A percentile compares a stretch with the other conserved stretches of the same genome.
Conservation (phyloP, 2,113 vertebrate genomes). For the Hiodon alosoides region DNA sequence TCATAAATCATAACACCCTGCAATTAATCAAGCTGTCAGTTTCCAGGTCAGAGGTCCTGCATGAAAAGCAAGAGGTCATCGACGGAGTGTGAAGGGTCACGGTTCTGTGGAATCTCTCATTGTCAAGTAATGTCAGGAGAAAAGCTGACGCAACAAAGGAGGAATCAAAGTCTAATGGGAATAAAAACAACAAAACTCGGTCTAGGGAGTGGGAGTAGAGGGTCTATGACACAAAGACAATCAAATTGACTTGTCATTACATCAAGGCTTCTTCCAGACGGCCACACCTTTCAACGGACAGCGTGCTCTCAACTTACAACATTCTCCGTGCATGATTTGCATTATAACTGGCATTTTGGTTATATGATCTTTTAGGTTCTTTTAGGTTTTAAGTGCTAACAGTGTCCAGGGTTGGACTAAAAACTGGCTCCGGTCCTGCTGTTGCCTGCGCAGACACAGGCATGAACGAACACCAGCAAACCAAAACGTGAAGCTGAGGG, state of each 20-base stretch:
- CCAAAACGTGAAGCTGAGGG: constrained; percentile 10
- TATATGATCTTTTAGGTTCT: constrained; percentile 9
- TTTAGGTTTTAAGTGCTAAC: background rate
- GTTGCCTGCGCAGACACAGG: background rate
- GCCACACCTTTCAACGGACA: constrained; percentile 64
- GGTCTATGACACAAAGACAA: constrained; percentile 72
- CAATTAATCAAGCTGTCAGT: constrained; percentile 99
- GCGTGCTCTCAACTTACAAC: constrained; percentile 60
- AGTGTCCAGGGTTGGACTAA: no score
- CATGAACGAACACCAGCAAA: constrained; percentile 13
- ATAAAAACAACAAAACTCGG: constrained; percentile 57
- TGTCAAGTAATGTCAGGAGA: constrained; percentile 86
- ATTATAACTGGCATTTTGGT: constrained; percentile 67
- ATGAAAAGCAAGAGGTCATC: constrained; percentile 90
- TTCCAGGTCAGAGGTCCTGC: constrained; percentile 80
- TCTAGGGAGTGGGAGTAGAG: constrained; percentile 61
- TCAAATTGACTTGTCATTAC: constrained; percentile 87
- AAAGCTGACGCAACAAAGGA: constrained; percentile 84
- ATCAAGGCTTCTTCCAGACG: constrained; percentile 65
- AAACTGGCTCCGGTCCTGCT: background rate
- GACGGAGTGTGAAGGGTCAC: constrained; percentile 81
- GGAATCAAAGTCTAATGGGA: constrained; percentile 80
- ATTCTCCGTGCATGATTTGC: constrained; percentile 60
- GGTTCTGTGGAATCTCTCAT: constrained; percentile 88
- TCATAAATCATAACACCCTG: constrained; percentile 99